Base-by-base conservation (phyloP, 23 tunicate species). In the Ciona savignyi region DNA sequence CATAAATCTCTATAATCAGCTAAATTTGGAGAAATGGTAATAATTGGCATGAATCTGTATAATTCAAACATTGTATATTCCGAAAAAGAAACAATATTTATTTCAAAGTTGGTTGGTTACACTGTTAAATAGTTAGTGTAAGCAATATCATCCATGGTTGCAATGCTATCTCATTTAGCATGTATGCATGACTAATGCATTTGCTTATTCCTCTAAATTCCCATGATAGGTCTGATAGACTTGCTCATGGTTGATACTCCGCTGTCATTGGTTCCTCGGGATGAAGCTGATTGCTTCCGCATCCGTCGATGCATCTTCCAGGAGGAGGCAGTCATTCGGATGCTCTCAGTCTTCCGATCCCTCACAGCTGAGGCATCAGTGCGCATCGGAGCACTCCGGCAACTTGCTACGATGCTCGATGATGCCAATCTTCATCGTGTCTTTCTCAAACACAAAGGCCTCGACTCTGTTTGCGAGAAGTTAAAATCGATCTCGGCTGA, bases 211-310 rank as follows among this genome's bases (percentile, higher is more conserved):
- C n/a, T n/a, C n/a, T n/a, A n/a, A n/a, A n/a, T n/a, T n/a, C n/a
- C n/a, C n/a, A n/a, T n/a, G n/a, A n/a, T n/a, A n/a, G 96, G 85
- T 19, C 67, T 84, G 29, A 91, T 91, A 1, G 97, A 91, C 66
- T 67, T 84, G 26, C 73, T 91, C 4, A 51, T 91, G 67, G 80
- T 76, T 2, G 89, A 91, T 35, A 80, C 84, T 3, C 97, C 97
- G 0, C 69, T 80, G 2, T 76, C 90, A 21, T 76, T 91, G 30
- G 70, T 80, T 3, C 85, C 93, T 0, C 72, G 78, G 30, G 84
- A 74, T 60, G 80, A 82, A 60, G 23, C 75, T 29, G 87, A 82
- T 32, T 74, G 87, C 80, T 82, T 82, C 65, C 80, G 87, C 32
- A 82, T 82, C 77, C 87, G 87, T 29, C 87, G 80, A n/a, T 82